These are phyloP conservation scores for Archaeoteleia sp. DNA, from an alignment of 2,888 invertebrate genomes.

Conservation along the genomic window DNA sequence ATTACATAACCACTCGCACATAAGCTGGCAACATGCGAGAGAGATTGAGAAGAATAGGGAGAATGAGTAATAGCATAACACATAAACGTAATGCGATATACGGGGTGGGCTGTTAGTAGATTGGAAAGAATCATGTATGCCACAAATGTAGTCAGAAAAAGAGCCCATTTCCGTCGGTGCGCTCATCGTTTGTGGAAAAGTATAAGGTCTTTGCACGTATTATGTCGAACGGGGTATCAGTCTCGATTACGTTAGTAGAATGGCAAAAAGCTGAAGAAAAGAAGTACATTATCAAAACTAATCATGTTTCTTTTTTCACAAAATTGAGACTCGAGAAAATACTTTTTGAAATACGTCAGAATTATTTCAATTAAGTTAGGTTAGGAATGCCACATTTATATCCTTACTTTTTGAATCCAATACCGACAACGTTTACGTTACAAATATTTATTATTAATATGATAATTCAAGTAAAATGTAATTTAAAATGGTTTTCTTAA, in stretches of 20 bases:
- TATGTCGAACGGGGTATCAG: slow-evolving; percentile 27
- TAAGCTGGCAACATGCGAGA: slow-evolving; percentile 52
- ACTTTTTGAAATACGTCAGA: too few species aligned
- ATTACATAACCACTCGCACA: slow-evolving; percentile 55
- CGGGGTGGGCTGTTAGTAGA: slow-evolving; percentile 28
- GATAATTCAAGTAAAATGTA: too few species aligned
- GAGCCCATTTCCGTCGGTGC: slow-evolving; percentile 57
- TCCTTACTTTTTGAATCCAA: too few species aligned
- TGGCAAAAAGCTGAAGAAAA: slow-evolving; percentile 13
- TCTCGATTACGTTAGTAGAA: slow-evolving; percentile 21
- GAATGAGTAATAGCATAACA: slow-evolving; percentile 56
- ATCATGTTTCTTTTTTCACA: too few species aligned
- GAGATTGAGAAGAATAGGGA: slow-evolving; percentile 32
- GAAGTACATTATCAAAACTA: too few species aligned
- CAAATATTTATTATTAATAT: too few species aligned
- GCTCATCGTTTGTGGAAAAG: slow-evolving; percentile 57
- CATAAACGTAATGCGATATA: slow-evolving; percentile 56
- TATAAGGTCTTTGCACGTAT: slow-evolving; percentile 34
- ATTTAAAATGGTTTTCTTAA: too few species aligned
- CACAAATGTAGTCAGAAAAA: slow-evolving; percentile 52
- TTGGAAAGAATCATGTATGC: slow-evolving; percentile 33
- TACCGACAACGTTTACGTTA: too few species aligned
- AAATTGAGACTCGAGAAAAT: too few species aligned
- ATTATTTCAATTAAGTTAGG: too few species aligned
- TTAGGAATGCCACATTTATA: too few species aligned